These are phyloP conservation scores for Nematostella vectensis DNA, from an alignment of 92 coral and sea anemone species.

Conservation along the genomic window DNA sequence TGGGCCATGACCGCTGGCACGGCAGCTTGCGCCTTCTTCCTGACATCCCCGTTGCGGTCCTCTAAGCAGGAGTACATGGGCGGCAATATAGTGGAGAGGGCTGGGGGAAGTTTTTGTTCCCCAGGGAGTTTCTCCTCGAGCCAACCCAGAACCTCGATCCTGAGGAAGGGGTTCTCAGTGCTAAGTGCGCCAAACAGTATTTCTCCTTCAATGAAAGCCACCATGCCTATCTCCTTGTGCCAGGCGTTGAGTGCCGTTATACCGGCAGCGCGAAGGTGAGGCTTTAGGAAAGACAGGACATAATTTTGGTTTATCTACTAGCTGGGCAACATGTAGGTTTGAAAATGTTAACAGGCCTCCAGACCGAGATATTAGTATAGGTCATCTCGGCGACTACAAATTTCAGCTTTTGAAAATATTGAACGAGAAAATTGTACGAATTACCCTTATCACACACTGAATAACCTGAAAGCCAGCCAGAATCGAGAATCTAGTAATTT, in stretches of 20 bases:
- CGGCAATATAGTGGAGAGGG: constrained; percentile 50
- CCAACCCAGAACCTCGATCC: constrained; percentile 97
- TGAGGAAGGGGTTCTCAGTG: constrained; percentile 83
- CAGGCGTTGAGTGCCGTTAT: constrained; percentile 78
- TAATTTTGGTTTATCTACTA: no score
- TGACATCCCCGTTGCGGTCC: constrained; percentile 93
- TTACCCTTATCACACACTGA: no score
- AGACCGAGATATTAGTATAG: no score
- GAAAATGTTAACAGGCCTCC: no score
- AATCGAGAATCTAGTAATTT: no score
- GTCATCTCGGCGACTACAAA: no score
- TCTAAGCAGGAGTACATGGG: constrained; percentile 86
- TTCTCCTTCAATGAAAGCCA: constrained; percentile 78
- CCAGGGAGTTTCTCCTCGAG: constrained; percentile 84
- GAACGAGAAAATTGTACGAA: no score
- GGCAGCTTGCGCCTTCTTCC: constrained; percentile 91
- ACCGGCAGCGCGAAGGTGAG: constrained; percentile 78
- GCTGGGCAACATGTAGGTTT: no score
- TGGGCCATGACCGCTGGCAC: constrained; percentile 83
- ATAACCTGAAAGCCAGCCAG: no score
- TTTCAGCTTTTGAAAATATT: no score
- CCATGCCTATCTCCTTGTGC: constrained; percentile 81
- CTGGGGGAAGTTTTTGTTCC: constrained; percentile 59
- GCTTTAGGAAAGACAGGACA: no score
- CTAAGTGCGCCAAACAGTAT: constrained; percentile 87